Base-by-base conservation (phyloP, 1,140 invertebrate species). In the Alviniconcha marisindica region DNA sequence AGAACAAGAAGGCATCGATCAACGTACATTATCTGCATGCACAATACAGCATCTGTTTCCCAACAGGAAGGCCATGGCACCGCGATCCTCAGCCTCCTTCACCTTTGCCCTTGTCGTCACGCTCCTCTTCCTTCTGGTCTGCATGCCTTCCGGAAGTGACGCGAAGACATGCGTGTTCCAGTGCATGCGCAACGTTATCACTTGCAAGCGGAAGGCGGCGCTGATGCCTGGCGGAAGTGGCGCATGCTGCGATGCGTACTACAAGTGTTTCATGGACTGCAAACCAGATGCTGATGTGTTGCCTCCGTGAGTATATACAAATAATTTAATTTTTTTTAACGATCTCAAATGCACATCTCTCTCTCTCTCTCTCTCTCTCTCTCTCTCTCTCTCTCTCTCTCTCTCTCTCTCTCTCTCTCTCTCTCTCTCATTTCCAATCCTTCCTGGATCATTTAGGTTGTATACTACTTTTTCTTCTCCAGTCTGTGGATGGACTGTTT, bases 121-220 rank as follows among this genome's bases (percentile, higher is more conserved):
- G 18, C 21, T 71, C 14, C 15, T 76, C 42, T 48, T 40, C 73
- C 44, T 76, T 4, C 73, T 76, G 21, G 73, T 76, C 24, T 14
- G 10, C 14, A 7, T 76, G 14, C 73, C 73, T 1, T 21, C 15
- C 21, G 24, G 40, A 31, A 76, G 42, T 31, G 73, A 76, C 24
- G 73, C 21, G 12, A 3, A 18, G 24, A 31, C 73, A 7, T 76
- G 73, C 73, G 44, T 76, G 42, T 76, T 76, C 73, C 24, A 33
- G 42, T 76, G 73, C 73, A 76, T 76, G 73, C 73, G 73, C 73
- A 14, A 24, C 2, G 73, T 76, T 4, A 51, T 76, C 73, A 18
- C 42, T 2, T 76, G 73, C 73, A 76, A 76, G 44, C 73, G 73
- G 42, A 76, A 76, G 73, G 42, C 24, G 73, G 73, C 73, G 5